phyloP scores from a whole-genome alignment of 2,888 invertebrate genomes.

The Lissonota sp. region DNA sequence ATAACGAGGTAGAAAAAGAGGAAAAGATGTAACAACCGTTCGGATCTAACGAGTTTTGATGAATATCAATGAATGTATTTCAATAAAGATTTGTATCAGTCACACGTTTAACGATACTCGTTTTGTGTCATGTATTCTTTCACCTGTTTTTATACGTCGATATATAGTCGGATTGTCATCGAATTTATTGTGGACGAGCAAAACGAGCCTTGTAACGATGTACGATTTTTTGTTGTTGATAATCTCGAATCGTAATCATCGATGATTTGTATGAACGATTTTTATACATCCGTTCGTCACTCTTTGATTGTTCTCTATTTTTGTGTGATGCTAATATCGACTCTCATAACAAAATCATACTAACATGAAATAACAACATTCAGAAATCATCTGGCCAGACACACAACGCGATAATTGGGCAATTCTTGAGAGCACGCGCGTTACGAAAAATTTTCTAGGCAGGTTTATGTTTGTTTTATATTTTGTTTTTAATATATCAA shows the following conservation, averaged over 20 bases:
- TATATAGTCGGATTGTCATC: slow-evolving; percentile 11
- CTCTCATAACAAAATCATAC: slow-evolving; percentile 43
- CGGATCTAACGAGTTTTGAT: slow-evolving; percentile 35
- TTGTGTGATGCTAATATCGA: slow-evolving; percentile 38
- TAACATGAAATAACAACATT: slow-evolving; percentile 44
- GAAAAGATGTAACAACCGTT: slow-evolving; percentile 30
- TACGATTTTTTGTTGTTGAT: slow-evolving; percentile 12
- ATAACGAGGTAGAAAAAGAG: slow-evolving; percentile 16
- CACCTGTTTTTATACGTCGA: slow-evolving; percentile 26
- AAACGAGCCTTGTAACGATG: slow-evolving; percentile 1
- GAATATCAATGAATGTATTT: slow-evolving; percentile 54
- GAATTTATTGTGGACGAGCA: slow-evolving; percentile 17
- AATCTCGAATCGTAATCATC: slow-evolving; percentile 22
- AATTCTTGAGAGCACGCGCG: slow-evolving; percentile 59
- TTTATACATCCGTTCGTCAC: slow-evolving; percentile 26
- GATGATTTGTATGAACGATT: slow-evolving; percentile 27
- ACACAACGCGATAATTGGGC: slow-evolving; percentile 80
- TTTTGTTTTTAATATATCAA: background rate
- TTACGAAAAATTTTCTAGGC: slow-evolving; percentile 33
- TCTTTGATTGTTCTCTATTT: slow-evolving; percentile 15
- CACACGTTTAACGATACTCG: slow-evolving; percentile 29
- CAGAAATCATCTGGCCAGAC: slow-evolving; percentile 73
- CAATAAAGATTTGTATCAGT: slow-evolving; percentile 63
- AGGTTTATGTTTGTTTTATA: slow-evolving; percentile 22
- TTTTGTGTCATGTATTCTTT: slow-evolving; percentile 25